phyloP scores from a whole-genome alignment of 2,113 vertebrate genomes.

The Capreolus pygargus region DNA sequence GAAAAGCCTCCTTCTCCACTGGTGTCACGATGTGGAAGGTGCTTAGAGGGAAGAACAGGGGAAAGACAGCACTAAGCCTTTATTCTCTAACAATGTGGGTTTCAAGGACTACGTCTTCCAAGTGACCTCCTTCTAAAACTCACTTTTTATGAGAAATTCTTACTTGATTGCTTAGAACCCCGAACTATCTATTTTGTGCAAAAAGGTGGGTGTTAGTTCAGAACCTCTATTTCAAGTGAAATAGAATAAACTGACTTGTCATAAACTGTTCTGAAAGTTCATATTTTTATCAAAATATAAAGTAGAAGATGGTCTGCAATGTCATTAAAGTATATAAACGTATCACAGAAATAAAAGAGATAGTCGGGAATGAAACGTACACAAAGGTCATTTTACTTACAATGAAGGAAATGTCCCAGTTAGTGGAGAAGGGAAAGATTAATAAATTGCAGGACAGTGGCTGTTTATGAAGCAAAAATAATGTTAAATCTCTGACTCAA shows the following conservation, averaged over 20 bases:
- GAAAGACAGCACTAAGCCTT: neutral
- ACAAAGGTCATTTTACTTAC: neutral
- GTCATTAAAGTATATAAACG: neutral
- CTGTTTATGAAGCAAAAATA: neutral
- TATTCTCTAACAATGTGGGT: neutral
- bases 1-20: neutral
- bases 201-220: neutral
- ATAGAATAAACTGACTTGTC: neutral
- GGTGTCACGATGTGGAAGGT: neutral
- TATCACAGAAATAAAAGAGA: neutral
- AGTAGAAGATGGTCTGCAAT: neutral
- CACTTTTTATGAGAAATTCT: neutral
- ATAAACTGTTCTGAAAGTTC: neutral
- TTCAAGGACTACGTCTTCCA: neutral
- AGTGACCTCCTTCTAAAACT: neutral
- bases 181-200: neutral
- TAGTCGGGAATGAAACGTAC: neutral
- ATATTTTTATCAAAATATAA: slow-evolving; percentile 20
- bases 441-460: neutral
- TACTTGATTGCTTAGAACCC: neutral
- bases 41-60: neutral
- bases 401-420: neutral
- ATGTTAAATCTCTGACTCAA: neutral
- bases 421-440: neutral
- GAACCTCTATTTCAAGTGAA: slow-evolving; percentile 14